A percentile compares a stretch with the other conserved stretches of the same genome.
Evolutionary conservation across 2,113 vertebrate species (phyloP).

Genomic region (Nycticorax nycticorax): DNA sequence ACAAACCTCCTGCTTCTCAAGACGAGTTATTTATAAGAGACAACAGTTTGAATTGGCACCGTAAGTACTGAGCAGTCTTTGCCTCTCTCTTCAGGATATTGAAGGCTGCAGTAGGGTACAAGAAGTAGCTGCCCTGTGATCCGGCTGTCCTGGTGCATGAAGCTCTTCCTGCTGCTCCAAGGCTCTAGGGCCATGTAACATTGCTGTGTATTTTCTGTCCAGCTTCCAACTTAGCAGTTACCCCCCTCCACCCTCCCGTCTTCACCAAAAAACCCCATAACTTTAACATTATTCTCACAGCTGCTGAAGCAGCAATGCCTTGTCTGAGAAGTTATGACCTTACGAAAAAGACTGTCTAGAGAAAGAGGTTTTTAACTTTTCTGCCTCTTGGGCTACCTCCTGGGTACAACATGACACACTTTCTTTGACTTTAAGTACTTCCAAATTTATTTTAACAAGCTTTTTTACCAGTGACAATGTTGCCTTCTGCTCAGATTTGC

Average conservation of each 20-base stretch:
- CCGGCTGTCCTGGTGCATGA: rapidly evolving
- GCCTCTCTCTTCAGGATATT: neutral
- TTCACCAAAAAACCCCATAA: rapidly evolving
- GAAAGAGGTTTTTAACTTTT: neutral
- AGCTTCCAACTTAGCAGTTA: neutral
- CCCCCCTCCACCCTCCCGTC: neutral
- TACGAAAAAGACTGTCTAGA: neutral
- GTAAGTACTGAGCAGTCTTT: neutral
- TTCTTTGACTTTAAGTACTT: neutral
- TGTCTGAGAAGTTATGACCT: neutral
- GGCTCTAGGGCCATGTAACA: neutral
- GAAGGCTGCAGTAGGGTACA: neutral
- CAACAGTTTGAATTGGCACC: neutral
- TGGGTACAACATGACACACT: neutral
- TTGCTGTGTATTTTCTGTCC: neutral
- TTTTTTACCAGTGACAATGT: neutral
- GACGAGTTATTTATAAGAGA: neutral
- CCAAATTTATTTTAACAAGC: neutral
- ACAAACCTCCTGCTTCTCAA: neutral
- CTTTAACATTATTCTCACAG: neutral
- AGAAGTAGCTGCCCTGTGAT: neutral
- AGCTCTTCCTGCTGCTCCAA: neutral
- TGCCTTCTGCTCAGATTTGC: neutral
- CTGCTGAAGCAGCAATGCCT: neutral
- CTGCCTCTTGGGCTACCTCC: neutral